Percentiles rank a stretch among this genome's conserved stretches.
These are phyloP conservation scores for Gambusia affinis DNA, from an alignment of 2,113 vertebrate genomes.

Conservation along the genomic window DNA sequence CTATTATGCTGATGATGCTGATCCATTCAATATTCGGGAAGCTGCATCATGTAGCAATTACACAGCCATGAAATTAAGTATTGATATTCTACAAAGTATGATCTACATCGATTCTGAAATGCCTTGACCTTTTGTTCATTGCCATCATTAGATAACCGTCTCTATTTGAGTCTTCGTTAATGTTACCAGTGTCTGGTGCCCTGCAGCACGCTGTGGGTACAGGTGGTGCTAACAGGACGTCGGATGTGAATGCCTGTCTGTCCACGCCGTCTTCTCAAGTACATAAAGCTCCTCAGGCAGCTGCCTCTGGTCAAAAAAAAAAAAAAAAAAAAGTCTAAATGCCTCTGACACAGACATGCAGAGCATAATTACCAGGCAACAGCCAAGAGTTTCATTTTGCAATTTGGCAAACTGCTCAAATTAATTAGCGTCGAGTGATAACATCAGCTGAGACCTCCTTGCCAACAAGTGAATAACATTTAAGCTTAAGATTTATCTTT, in stretches of 20 bases:
- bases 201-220: background rate
- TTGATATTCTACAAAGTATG: slow-evolving; percentile 14
- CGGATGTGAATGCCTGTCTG: background rate
- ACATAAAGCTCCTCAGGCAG: slow-evolving; percentile 26
- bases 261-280: background rate
- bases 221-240: background rate
- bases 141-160: background rate
- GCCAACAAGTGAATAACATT: background rate
- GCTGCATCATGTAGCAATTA: slow-evolving; percentile 14
- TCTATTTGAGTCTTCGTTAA: background rate
- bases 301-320: slow-evolving; percentile 4
- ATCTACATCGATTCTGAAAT: slow-evolving; percentile 16
- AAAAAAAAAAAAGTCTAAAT: slow-evolving; percentile 16
- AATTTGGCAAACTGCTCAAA: slow-evolving; percentile 39
- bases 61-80: slow-evolving; percentile 17
- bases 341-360: slow-evolving; percentile 33
- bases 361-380: slow-evolving; percentile 34
- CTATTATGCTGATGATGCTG: background rate
- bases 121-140: slow-evolving; percentile 2
- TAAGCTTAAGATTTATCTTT: background rate
- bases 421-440: slow-evolving; percentile 45
- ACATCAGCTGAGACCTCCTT: slow-evolving; percentile 13
- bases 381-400: slow-evolving; percentile 38
- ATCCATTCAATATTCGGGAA: background rate
- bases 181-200: background rate